A percentile compares a stretch with the other conserved stretches of the same genome.
These are phyloP conservation scores for Calycopis cecrops DNA, from an alignment of 1,140 invertebrate genomes.

Conservation along the genomic window DNA sequence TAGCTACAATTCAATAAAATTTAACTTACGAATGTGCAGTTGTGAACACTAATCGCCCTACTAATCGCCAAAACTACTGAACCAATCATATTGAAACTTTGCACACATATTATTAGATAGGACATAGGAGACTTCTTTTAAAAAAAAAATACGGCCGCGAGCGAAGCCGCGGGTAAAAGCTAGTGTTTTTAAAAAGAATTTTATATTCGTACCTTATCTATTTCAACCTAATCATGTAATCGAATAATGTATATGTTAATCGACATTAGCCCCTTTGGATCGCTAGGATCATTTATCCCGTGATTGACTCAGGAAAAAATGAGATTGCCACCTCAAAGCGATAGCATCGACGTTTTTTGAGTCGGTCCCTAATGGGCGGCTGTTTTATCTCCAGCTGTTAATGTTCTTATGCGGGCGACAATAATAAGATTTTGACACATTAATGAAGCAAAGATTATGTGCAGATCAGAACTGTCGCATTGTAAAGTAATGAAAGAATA, in stretches of 20 bases:
- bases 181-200: too few species aligned
- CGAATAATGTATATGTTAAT: constrained; percentile 30
- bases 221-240: background rate
- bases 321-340: constrained; percentile 66
- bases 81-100: too few species aligned
- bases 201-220: too few species aligned
- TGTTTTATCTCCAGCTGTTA: constrained; percentile 69
- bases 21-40: too few species aligned
- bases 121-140: too few species aligned
- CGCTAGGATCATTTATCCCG: constrained; percentile 61
- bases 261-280: constrained; percentile 51
- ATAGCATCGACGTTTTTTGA: constrained; percentile 65
- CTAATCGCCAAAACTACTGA: too few species aligned
- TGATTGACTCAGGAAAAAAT: constrained; percentile 68
- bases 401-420: constrained; percentile 68
- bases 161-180: too few species aligned
- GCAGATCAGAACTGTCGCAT: constrained; percentile 13
- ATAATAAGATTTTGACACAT: constrained; percentile 70
- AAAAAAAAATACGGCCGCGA: too few species aligned
- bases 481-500: too few species aligned
- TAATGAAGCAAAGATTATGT: constrained; percentile 54
- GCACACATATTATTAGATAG: too few species aligned
- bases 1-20: too few species aligned
- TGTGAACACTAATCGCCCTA: too few species aligned
- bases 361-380: constrained; percentile 60